Base-by-base conservation (phyloP, 2,888 invertebrate genomes). In the Tetanocera ferruginea region DNA sequence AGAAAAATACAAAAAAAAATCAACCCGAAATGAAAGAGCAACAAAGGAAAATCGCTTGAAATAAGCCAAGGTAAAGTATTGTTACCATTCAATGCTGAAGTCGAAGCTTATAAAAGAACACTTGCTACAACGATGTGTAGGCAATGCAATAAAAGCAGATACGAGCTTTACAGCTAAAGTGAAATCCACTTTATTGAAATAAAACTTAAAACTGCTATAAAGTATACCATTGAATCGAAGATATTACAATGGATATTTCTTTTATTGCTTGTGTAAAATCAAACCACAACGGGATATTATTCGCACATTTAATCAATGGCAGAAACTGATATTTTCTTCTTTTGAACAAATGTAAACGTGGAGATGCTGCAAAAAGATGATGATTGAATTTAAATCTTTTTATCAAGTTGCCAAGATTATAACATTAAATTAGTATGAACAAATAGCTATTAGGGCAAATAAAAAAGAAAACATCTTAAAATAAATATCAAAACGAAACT, bases 281-380 rank as follows among this genome's bases (percentile, higher is more conserved):
- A 51, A 60, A 69, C 69, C 69, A 28, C 69, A 49, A 51, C 49
- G 51, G 51, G 52, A 28, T 69, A 28, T 69, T 51, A 4, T 49
- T 69, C 25, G 25, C 5, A 43, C 19, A 11, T 69, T 51, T 69
- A 25, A 69, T 51, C 69, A 43, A 69, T 51, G 69, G 14, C 6
- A 19, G 66, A 31, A 37, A 34, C 37, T 34, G 66, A 66, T 25
- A 25, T 34, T n/a, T 14, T n/a, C 34, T n/a, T n/a, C 34, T n/a
- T n/a, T 57, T 25, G 57, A 23, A 28, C 28, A 9, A 28, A 60
- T 11, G 28, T 60, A 60, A 23, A 60, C 25, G 3, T 28, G 17
- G 28, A 57, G 28, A 3, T 23, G 14, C 17, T 28, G 28, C 17
- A 60, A 17, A 60, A 11, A 25, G 14, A 60, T 60, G 23, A 60